phyloP scores from a whole-genome alignment of 2,797 vertebrate species.

The Triplophysa yarkandensis region DNA sequence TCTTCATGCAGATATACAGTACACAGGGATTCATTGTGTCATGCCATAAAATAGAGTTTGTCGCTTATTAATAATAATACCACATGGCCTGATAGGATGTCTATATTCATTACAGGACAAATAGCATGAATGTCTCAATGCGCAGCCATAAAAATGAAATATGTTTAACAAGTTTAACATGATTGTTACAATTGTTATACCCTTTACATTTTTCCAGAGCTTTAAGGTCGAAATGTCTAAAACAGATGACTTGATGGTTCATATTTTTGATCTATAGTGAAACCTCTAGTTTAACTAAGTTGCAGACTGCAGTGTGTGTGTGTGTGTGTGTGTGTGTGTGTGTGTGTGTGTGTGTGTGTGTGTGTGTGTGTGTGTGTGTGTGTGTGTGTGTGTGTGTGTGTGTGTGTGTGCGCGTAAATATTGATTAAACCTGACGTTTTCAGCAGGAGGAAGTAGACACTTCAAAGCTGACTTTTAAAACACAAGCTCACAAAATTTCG shows the following conservation, averaged over 20 bases:
- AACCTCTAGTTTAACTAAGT: constrained; percentile 3
- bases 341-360: constrained; percentile 36
- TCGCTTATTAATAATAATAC: constrained; percentile 38
- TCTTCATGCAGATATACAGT: constrained; percentile 33
- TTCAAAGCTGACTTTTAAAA: constrained; percentile 61
- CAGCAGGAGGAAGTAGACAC: constrained; percentile 53
- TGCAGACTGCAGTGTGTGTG: constrained; percentile 5
- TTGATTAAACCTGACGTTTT: constrained; percentile 55
- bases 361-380: constrained; percentile 30
- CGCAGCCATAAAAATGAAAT: constrained; percentile 33
- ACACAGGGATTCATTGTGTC: constrained; percentile 31
- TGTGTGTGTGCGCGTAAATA: constrained; percentile 44
- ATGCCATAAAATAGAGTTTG: constrained; percentile 21
- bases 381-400: constrained; percentile 24
- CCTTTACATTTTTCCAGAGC: constrained; percentile 37
- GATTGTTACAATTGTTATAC: constrained; percentile 41
- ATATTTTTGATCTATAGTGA: constrained; percentile 26
- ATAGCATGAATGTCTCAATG: constrained; percentile 25
- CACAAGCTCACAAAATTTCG: constrained; percentile 24
- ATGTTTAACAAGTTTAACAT: constrained; percentile 44
- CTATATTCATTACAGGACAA: constrained; percentile 36
- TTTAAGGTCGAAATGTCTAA: constrained; percentile 36
- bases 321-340: constrained; percentile 32
- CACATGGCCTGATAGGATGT: constrained; percentile 24
- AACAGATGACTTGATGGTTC: constrained; percentile 30